Conservation (phyloP, 2,113 vertebrate species). For the Todiramphus saurophagus region DNA sequence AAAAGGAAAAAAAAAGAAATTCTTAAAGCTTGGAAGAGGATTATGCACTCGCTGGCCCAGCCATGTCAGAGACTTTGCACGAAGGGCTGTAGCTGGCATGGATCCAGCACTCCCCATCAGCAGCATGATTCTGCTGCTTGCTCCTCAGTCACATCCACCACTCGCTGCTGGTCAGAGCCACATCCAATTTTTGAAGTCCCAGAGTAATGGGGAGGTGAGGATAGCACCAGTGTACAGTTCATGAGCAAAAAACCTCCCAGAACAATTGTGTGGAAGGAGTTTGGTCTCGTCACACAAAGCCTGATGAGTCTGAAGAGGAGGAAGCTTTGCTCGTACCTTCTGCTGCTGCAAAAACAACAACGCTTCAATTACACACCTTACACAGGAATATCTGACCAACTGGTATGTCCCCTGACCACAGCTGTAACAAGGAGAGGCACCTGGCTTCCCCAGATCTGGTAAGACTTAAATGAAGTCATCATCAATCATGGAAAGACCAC, state of each 20-base stretch:
- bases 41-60: neutral
- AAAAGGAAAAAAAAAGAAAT: neutral
- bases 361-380: neutral
- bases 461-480: neutral
- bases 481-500: neutral
- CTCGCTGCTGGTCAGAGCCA: neutral
- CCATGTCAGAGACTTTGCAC: neutral
- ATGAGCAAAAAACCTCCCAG: neutral
- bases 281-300: neutral
- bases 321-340: neutral
- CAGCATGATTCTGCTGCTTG: neutral
- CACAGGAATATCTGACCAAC: neutral
- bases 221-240: rapidly evolving
- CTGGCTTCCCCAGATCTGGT: neutral
- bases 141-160: neutral
- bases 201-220: neutral
- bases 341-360: neutral
- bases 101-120: neutral
- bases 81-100: neutral
- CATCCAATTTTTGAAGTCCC: rapidly evolving
- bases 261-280: neutral
- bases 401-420: neutral
- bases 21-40: neutral
- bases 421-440: neutral
- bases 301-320: neutral